Evolutionary conservation across 2,113 vertebrate genomes (phyloP), one percentile per base, ranked within the genome.

Genomic region (Epinephelus lanceolatus): DNA sequence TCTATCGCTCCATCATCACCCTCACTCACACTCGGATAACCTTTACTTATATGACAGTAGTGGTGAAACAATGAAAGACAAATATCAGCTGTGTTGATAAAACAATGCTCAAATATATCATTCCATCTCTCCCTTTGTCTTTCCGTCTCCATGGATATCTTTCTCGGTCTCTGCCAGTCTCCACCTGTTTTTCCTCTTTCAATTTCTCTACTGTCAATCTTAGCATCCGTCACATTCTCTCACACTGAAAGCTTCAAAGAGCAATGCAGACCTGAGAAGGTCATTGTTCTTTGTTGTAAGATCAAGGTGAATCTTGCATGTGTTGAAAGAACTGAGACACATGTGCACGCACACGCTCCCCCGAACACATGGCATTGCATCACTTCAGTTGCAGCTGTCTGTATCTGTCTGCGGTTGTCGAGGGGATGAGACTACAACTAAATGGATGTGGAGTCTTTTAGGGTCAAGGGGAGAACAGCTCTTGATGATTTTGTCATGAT

Each of bases 61-160:
- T 19, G 80, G 70, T 74, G 83, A 85, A 90, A 89, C 86, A 87
- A 52, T 81, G 51, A 90, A 90, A 91, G 89, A 82, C 80, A 92
- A 92, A 93, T 87, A 90, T 87, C 86, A 76, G 70, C 82, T 33
- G 6, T 52, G 71, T 63, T 77, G 88, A 85, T 68, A 82, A 83
- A 76, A 86, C 75, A 70, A 71, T 56, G 40, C 78, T 88, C 71
- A 74, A 65, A 90, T 73, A 67, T 86, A 76, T 86, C 47, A 76
- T 84, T 85, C 62, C 55, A 84, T 78, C 78, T 78, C 53, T 57
- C 51, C 51, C 23, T 80, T 81, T 81, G 33, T 37, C 25, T 55
- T 42, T 69, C 9, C 25, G 33, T 78, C 68, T 67, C 70, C 53
- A 9, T 6, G 53, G 68, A 73, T n/a, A n/a, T 80, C 71, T 77